A percentile compares a stretch with the other conserved stretches of the same genome.
phyloP scores from a whole-genome alignment of 2,113 vertebrate species.

The Cephalopholis sonnerati region DNA sequence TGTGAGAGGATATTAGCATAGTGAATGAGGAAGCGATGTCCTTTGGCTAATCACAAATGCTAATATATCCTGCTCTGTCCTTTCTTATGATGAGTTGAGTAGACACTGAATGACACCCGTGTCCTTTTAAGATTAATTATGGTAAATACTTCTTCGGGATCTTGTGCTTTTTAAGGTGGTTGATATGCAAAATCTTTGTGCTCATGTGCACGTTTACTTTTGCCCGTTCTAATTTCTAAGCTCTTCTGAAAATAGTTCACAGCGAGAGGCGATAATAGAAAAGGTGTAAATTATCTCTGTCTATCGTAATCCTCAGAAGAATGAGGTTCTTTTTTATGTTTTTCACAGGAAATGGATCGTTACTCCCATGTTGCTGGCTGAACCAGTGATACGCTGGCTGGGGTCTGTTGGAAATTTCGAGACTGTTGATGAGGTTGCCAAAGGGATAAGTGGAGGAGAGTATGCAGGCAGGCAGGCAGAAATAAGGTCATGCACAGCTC shows the following conservation, averaged over 20 bases:
- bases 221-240: not conserved
- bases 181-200: conserved; percentile 10
- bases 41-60: conserved; percentile 80
- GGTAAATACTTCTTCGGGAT: conserved; percentile 47
- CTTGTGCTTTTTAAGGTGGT: not conserved
- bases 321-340: not conserved
- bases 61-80: conserved; percentile 80
- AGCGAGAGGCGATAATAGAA: conserved; percentile 31
- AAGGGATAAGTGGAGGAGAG: conserved; percentile 31
- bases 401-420: conserved; percentile 26
- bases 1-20: conserved; percentile 73
- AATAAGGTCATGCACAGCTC: conserved; percentile 58
- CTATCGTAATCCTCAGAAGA: conserved; percentile 11
- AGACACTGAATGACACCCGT: conserved; percentile 67
- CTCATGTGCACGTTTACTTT: conserved; percentile 21
- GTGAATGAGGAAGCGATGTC: conserved; percentile 69
- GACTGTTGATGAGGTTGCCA: conserved; percentile 32
- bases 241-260: conserved; percentile 13
- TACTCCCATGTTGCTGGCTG: conserved; percentile 21
- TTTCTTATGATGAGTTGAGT: conserved; percentile 56
- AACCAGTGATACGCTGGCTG: conserved; percentile 6
- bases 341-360: conserved; percentile 26
- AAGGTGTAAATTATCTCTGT: not conserved
- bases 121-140: conserved; percentile 70
- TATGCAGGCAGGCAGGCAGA: conserved; percentile 32